Evolutionary conservation across 1,140 invertebrate genomes (phyloP).

Genomic region (Protaetia brevitarsis): DNA sequence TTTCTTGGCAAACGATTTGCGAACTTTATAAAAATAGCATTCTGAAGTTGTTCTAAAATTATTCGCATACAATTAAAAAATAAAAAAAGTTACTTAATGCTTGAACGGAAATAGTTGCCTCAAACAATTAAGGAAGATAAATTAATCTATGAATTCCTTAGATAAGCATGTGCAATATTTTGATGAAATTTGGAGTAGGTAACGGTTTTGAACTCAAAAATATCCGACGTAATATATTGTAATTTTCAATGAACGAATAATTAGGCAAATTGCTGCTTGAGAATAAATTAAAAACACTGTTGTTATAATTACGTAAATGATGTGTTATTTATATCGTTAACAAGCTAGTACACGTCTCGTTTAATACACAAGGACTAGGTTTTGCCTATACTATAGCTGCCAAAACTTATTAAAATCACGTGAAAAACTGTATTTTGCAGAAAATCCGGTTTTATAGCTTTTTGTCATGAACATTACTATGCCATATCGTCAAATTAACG

Average conservation of each 20-base stretch:
- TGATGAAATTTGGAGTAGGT: too few species aligned
- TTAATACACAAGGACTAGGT: background rate
- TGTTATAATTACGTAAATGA: constrained; percentile 4
- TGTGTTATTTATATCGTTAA: constrained; percentile 1
- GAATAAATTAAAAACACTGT: background rate
- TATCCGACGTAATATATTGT: background rate
- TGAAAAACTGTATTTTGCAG: too few species aligned
- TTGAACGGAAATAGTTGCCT: background rate
- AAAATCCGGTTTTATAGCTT: too few species aligned
- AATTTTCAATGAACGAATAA: background rate
- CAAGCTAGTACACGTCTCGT: background rate
- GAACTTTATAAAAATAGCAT: constrained; percentile 14
- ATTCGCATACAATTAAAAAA: background rate
- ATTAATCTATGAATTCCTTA: too few species aligned
- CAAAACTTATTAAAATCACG: too few species aligned
- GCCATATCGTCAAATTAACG: too few species aligned
- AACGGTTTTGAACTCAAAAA: too few species aligned
- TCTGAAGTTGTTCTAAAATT: background rate
- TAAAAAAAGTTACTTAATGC: background rate
- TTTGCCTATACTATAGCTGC: too few species aligned
- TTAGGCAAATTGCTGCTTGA: background rate
- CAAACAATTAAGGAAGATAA: background rate
- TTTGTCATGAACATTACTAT: too few species aligned
- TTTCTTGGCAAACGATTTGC: background rate
- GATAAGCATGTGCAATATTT: too few species aligned